A percentile compares a stretch with the other conserved stretches of the same genome.
Evolutionary conservation across 2,797 vertebrate species (phyloP).

Genomic region (Decapterus maruadsi): DNA sequence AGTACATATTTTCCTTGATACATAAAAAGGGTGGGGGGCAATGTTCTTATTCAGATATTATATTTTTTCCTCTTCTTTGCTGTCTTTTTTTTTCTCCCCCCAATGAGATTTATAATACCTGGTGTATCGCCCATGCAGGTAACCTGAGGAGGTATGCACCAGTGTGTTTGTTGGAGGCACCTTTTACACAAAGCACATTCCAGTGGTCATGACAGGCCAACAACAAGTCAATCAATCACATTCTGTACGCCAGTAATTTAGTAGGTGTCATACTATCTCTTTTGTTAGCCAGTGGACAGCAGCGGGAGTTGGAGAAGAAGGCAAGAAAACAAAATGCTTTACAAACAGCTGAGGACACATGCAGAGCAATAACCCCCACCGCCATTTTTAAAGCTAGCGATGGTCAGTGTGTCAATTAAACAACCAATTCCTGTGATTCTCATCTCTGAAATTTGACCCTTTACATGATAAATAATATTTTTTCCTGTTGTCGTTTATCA

Average conservation of each 20-base stretch:
- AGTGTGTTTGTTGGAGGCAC: conserved; percentile 73
- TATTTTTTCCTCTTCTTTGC: conserved; percentile 24
- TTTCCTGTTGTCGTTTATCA: neutral
- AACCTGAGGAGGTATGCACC: conserved; percentile 76
- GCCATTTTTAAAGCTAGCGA: neutral
- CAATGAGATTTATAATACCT: conserved; percentile 69
- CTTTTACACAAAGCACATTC: conserved; percentile 78
- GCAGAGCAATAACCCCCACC: neutral
- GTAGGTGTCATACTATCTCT: conserved; percentile 74
- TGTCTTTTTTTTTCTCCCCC: conserved; percentile 40
- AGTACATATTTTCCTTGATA: conserved; percentile 68
- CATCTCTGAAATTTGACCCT: neutral
- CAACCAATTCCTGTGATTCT: too few species aligned
- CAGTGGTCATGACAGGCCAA: conserved; percentile 71
- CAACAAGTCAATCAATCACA: conserved; percentile 82
- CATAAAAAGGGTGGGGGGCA: conserved; percentile 52
- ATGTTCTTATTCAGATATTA: conserved; percentile 49
- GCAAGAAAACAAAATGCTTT: conserved; percentile 47
- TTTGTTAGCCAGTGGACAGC: conserved; percentile 70
- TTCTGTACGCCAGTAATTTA: conserved; percentile 64
- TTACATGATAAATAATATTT: neutral
- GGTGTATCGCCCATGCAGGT: conserved; percentile 60
- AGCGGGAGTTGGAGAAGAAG: conserved; percentile 39
- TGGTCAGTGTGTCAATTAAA: too few species aligned
- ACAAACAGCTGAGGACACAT: conserved; percentile 40